Evolutionary conservation across 2,888 invertebrate genomes (phyloP).

Genomic region (Caenorhabditis sp.): DNA sequence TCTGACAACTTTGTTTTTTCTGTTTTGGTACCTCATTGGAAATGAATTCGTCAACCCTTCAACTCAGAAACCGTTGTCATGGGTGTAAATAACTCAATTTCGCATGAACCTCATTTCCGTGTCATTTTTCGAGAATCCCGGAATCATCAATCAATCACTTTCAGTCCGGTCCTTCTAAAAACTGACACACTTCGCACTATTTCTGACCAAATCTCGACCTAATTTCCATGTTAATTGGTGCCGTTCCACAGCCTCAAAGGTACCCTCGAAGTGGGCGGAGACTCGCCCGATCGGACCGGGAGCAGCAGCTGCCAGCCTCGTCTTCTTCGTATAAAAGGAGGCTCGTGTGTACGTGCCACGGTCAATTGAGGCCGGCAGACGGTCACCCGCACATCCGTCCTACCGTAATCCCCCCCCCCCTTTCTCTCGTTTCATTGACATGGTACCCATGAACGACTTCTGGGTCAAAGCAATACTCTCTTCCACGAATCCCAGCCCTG

Average conservation of each 20-base stretch:
- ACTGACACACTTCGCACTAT: background rate
- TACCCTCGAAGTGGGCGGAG: constrained; percentile 35
- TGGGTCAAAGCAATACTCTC: constrained; percentile 58
- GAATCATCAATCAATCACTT: too few relatives aligned
- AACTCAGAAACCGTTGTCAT: too few relatives aligned
- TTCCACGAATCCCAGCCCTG: constrained; percentile 52
- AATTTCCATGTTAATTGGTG: constrained; percentile 43
- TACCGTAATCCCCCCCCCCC: constrained; percentile 15
- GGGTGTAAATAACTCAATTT: too few relatives aligned
- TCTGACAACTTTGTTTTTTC: too few relatives aligned
- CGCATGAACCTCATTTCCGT: too few relatives aligned
- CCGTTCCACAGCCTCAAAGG: constrained; percentile 16
- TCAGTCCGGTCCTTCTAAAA: background rate
- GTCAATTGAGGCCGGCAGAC: constrained; percentile 48
- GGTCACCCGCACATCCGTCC: constrained; percentile 9
- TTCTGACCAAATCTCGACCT: constrained; percentile 26
- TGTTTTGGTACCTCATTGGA: too few relatives aligned
- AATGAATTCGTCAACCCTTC: too few relatives aligned
- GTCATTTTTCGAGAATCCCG: too few relatives aligned
- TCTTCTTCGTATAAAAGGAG: constrained; percentile 46
- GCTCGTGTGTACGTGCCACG: constrained; percentile 47
- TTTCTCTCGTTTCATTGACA: constrained; percentile 16
- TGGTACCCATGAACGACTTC: constrained; percentile 59
- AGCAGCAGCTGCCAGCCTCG: constrained; percentile 52
- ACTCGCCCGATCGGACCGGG: constrained; percentile 25